Evolutionary conservation across 2,888 invertebrate species (phyloP).

Genomic region (Timema cristinae): DNA sequence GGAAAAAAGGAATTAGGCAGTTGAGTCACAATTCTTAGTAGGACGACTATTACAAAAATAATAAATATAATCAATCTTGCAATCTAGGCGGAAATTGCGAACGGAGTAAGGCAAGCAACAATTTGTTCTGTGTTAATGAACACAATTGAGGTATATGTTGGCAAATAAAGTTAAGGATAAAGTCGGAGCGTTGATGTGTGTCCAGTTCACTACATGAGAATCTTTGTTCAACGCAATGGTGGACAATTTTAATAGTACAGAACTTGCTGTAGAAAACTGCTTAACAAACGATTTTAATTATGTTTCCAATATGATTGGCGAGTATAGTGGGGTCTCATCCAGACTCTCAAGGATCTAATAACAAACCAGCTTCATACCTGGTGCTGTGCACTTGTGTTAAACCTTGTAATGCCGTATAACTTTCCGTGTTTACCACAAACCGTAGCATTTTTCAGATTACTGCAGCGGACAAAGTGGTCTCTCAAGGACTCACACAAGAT

Average conservation of each 20-base stretch:
- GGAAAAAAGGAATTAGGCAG: too few relatives aligned
- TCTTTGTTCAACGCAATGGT: not conserved
- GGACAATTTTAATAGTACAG: not conserved
- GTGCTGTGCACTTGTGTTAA: not conserved
- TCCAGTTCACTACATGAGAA: not conserved
- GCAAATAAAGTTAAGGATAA: not conserved
- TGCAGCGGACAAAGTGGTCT: not conserved
- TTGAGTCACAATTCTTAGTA: not conserved
- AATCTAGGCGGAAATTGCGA: not conserved
- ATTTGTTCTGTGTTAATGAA: conserved; percentile 7
- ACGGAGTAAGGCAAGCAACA: not conserved
- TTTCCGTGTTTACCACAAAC: not conserved
- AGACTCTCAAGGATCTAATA: conserved; percentile 2
- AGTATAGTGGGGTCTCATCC: not conserved
- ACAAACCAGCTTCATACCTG: conserved; percentile 9
- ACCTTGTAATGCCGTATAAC: not conserved
- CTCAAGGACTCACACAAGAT: not conserved
- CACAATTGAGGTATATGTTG: conserved; percentile 9
- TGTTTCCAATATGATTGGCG: conserved; percentile 3
- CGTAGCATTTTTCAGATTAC: not conserved
- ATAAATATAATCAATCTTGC: not conserved
- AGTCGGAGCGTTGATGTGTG: not conserved
- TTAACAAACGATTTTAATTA: not conserved
- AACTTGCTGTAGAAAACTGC: not conserved
- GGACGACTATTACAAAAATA: not conserved